Evolutionary conservation across 1,140 invertebrate genomes (phyloP), one percentile per base, ranked within the genome.

Genomic region (Alviniconcha marisindica): DNA sequence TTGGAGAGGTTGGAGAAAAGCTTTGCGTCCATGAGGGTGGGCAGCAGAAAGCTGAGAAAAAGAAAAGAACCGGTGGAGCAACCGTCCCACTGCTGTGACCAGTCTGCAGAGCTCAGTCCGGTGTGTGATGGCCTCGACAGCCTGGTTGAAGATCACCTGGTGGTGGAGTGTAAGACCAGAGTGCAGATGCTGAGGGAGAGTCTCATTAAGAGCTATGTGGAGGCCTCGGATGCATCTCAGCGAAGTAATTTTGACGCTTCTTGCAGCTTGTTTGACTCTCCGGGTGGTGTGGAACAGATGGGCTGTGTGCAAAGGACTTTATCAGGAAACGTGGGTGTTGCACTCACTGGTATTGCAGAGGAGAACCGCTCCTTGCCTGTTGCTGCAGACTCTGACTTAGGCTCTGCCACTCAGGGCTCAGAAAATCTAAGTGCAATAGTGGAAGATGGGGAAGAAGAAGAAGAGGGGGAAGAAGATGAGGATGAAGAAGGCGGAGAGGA

Each of bases 391-490:
- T 60, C 51, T 38, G 77, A 60, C 14, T 28, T 15, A 54, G 54
- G 38, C 33, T n/a, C 24, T 83, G 69, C 44, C 38, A 74, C 60
- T 60, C 77, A 83, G 36, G 56, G 60, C 3, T 71, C 83, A 54
- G 80, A 84, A 28, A 81, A 77, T 42, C 76, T 81, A 0, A 82
- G 79, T 81, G 73, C 79, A 28, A 74, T 54, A 82, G 77, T 79
- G 44, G 82, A 82, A 48, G 83, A 86, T 40, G 84, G 82, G 24
- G 82, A 84, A 54, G 83, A 81, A 31, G 80, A 83, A 74, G 78
- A 77, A 33, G 77, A 76, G 4, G 80, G 84, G 60, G 80, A 82
- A n/a, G 79, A 76, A 21, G 76, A 76, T 2, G 71, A 81, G 44
- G 31, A 40, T n/a, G 60, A 60, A 33, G 51, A 79, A 12, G 77